Evolutionary conservation across 2,888 invertebrate species (phyloP), one percentile per base, ranked within the genome.

Genomic region (Latrodectus elegans): DNA sequence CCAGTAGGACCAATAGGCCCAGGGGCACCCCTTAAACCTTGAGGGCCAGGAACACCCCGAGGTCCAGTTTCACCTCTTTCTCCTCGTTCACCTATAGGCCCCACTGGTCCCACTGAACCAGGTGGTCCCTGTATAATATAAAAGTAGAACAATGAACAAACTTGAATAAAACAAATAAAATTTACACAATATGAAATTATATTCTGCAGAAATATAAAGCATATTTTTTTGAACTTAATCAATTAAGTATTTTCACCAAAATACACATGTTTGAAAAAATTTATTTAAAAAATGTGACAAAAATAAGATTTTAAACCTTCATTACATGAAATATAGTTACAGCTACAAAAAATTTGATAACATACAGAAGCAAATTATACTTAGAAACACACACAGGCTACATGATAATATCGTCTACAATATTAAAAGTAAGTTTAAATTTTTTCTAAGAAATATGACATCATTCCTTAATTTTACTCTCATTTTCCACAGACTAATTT

Each of bases 1-100:
- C 96, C 96, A 97, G 53, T 95, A 26, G 96, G 96, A 8, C 96
- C 96, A 6, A 96, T 95, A 0, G 95, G 95, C 8, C 96, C 96
- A 0, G 95, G 95, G 0, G 95, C 95, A 1, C 96, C 96, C 0
- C 93, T 92, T 53, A 92, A 92, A 22, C 90, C 90, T 68, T 85
- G 88, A 38, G 89, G 86, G 38, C 94, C 94, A 12, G 96, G 75
- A 8, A 89, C 88, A 67, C 90, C 90, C 52, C 84, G 83, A 0
- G 94, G 94, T 14, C 91, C 91, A 3, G 82, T 79, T 79, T 89
- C 89, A 1, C 89, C 89, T 64, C 90, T 86, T 49, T 90, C 90
- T 17, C 90, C 92, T 60, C 89, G 89, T 88, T 89, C 89, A 6
- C 91, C 91, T 65, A 90, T 88, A 15, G 90, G 89, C 67, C 91